Conservation (phyloP, 2,888 invertebrate genomes). For the Dorcus parallelipipedus region DNA sequence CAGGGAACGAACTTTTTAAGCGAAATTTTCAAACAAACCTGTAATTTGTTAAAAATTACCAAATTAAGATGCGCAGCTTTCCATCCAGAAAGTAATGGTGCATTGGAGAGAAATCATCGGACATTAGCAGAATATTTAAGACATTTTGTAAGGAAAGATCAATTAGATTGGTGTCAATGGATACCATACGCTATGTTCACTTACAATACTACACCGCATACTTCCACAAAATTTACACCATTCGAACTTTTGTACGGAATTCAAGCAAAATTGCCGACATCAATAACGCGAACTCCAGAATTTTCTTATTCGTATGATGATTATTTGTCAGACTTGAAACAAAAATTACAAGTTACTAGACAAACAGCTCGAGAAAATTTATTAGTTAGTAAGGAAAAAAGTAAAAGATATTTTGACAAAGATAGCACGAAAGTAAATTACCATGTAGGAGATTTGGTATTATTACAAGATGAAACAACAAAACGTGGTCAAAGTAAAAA, state of each 20-base stretch:
- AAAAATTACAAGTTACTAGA: conserved; percentile 19
- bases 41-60: conserved; percentile 31
- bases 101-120: conserved; percentile 32
- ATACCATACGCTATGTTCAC: too few species aligned
- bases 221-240: conserved; percentile 23
- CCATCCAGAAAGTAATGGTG: conserved; percentile 31
- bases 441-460: conserved; percentile 2
- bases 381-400: conserved; percentile 4
- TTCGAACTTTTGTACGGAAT: conserved; percentile 26
- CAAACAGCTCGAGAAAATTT: conserved; percentile 22
- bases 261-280: conserved; percentile 17
- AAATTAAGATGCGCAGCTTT: conserved; percentile 19
- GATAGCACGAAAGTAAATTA: neutral
- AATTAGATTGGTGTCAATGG: too few species aligned
- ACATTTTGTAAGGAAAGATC: too few species aligned
- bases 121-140: conserved; percentile 28
- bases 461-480: conserved; percentile 2
- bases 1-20: conserved; percentile 33
- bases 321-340: conserved; percentile 17
- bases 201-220: too few species aligned
- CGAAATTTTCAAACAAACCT: conserved; percentile 29
- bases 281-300: conserved; percentile 23
- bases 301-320: conserved; percentile 27
- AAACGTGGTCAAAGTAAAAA: conserved; percentile 6
- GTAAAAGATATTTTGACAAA: neutral